These are phyloP conservation scores for Agapostemon virescens DNA, from an alignment of 2,888 invertebrate genomes.

Conservation along the genomic window DNA sequence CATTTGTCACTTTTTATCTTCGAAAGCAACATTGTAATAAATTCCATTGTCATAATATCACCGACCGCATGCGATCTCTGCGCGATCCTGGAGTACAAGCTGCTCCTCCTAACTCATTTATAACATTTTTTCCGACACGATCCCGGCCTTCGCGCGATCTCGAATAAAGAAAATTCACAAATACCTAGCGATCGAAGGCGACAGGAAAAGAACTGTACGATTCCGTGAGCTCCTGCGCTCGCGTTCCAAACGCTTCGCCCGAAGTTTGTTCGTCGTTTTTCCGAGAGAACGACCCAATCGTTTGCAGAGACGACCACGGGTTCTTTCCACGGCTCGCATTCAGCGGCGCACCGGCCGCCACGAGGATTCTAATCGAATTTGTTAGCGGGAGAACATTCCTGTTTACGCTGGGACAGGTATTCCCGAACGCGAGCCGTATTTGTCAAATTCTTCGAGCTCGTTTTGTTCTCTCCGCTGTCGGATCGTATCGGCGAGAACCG, in stretches of 20 bases:
- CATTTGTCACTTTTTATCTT: constrained; percentile 68
- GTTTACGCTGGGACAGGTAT: neutral
- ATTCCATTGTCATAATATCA: constrained; percentile 57
- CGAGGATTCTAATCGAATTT: neutral
- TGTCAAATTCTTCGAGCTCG: constrained; percentile 7
- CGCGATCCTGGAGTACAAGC: neutral
- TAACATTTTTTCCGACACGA: too few species aligned
- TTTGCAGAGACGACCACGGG: neutral
- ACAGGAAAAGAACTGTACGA: too few species aligned
- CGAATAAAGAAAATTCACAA: too few species aligned
- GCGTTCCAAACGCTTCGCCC: too few species aligned
- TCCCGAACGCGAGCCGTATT: constrained; percentile 1
- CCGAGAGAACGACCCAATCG: neutral
- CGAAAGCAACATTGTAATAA: constrained; percentile 73
- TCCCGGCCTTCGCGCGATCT: too few species aligned
- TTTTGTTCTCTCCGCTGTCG: neutral
- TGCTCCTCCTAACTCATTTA: too few species aligned
- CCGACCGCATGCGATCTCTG: too few species aligned
- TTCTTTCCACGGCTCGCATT: neutral
- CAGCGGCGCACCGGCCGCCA: neutral
- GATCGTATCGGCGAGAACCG: neutral
- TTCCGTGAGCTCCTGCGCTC: too few species aligned
- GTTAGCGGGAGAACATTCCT: neutral
- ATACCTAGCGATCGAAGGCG: too few species aligned
- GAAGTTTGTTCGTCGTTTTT: neutral